These are phyloP conservation scores for Corbicula japonica DNA, from an alignment of 2,888 invertebrate genomes.

Conservation along the genomic window DNA sequence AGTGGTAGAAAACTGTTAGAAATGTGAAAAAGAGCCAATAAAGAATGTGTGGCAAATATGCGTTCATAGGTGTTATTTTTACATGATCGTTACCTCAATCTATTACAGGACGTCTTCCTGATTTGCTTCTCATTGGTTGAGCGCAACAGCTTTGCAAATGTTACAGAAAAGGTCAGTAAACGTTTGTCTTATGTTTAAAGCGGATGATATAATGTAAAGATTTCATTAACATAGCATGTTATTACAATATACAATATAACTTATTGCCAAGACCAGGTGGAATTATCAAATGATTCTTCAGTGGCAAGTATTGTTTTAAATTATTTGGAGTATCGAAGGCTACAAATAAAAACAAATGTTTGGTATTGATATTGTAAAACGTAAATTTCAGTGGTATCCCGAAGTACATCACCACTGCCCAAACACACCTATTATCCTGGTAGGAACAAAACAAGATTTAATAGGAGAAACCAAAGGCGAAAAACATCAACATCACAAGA, in stretches of 20 bases:
- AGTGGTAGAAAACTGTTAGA: too few relatives aligned
- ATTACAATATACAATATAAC: neutral
- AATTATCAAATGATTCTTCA: neutral
- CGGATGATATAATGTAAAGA: neutral
- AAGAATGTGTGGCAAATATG: too few relatives aligned
- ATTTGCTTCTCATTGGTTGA: constrained; percentile 99
- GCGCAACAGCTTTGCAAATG: constrained; percentile 99
- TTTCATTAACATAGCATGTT: neutral
- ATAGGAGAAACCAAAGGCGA: too few relatives aligned
- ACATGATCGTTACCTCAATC: too few relatives aligned
- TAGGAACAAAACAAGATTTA: constrained; percentile 99
- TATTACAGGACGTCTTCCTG: constrained; percentile 94
- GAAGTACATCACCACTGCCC: constrained; percentile 99
- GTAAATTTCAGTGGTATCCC: constrained; percentile 96
- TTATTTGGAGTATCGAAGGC: neutral
- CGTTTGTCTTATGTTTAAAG: constrained; percentile 1
- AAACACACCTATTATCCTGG: constrained; percentile 98
- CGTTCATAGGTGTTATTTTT: too few relatives aligned
- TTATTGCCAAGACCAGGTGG: neutral
- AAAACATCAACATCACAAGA: too few relatives aligned
- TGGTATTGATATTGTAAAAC: neutral
- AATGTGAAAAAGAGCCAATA: too few relatives aligned
- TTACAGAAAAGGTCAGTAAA: constrained; percentile 95
- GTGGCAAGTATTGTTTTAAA: neutral
- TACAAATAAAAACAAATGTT: neutral